phyloP scores from a whole-genome alignment of 2,888 invertebrate species.

The Cerastis leucographa region DNA sequence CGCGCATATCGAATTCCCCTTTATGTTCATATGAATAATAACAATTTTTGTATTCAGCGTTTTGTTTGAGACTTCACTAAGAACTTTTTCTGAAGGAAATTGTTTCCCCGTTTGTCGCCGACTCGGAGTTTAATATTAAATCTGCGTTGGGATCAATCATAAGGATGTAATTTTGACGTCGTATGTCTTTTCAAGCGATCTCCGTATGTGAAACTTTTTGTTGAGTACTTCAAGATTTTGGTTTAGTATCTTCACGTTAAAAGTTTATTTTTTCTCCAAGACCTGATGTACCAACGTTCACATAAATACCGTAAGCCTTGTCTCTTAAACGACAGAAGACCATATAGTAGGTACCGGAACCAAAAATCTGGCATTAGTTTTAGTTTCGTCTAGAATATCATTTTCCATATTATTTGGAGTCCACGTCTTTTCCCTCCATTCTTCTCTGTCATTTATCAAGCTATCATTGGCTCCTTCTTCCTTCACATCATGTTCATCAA shows the following conservation, averaged over 20 bases:
- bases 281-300: not conserved
- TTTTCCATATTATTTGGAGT: too few species aligned
- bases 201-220: slow-evolving; percentile 21
- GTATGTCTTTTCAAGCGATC: slow-evolving; percentile 34
- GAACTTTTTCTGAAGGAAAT: slow-evolving; percentile 68
- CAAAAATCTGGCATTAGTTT: not conserved
- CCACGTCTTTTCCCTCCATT: too few species aligned
- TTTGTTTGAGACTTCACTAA: slow-evolving; percentile 72
- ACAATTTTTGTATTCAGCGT: slow-evolving; percentile 79
- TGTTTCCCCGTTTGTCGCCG: slow-evolving; percentile 69
- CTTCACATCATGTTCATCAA: not conserved
- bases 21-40: slow-evolving; percentile 84
- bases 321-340: not conserved
- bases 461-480: too few species aligned
- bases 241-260: not conserved
- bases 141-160: slow-evolving; percentile 57
- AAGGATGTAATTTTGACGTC: slow-evolving; percentile 52
- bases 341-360: not conserved
- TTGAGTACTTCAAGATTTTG: slow-evolving; percentile 14
- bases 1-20: slow-evolving; percentile 84
- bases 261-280: not conserved
- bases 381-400: not conserved
- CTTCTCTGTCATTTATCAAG: too few species aligned
- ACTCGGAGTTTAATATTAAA: slow-evolving; percentile 63
- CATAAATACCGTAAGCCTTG: not conserved